Base-by-base conservation (phyloP, 1,140 invertebrate species). In the Orussus abietinus region DNA sequence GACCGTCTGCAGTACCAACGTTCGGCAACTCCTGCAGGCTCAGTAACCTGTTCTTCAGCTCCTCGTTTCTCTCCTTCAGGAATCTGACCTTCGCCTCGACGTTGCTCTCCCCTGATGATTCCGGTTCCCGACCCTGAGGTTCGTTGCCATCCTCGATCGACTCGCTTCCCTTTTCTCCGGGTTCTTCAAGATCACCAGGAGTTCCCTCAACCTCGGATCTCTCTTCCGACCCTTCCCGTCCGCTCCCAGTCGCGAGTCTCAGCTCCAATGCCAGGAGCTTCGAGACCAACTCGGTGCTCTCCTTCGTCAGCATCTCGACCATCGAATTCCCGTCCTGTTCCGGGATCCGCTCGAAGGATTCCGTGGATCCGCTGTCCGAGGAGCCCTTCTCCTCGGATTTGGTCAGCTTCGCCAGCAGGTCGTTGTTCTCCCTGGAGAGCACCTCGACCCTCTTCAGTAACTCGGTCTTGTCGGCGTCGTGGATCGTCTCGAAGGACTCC, bases 401-500 rank as follows among this genome's bases (percentile, higher is more conserved):
- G 17, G 75, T 75, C 14, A 83, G 62, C 46, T 76, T 78, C 42
- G 65, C 51, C 34, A 67, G 56, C 10, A 84, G 60, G 32, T 66
- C 60, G 4, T 52, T 67, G 57, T 84, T 85, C 59, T 85, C 83
- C 10, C 73, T 55, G 4, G 73, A 79, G 13, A 85, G 60, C 37
- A 74, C 72, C 53, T 80, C 81, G 64, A 86, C 77, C 59, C 83
- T 84, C 40, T 80, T 81, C 55, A 85, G 73, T 4, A 85, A 75
- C 58, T 86, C 83, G 13, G 31, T 54, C 30, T 53, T 62, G 21
- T 66, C 59, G 3, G 45, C 34, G 5, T 66, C 60, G 4, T 42
- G 47, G 5, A 67, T 52, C 5, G 55, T 59, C 13, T 66, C 65
- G 18, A 64, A 64, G 0, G 55, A 66, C 17, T 69, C 66, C 0